A percentile compares a stretch with the other conserved stretches of the same genome.
phyloP scores from a whole-genome alignment of 2,797 vertebrate species.

The Denticeps clupeoides region DNA sequence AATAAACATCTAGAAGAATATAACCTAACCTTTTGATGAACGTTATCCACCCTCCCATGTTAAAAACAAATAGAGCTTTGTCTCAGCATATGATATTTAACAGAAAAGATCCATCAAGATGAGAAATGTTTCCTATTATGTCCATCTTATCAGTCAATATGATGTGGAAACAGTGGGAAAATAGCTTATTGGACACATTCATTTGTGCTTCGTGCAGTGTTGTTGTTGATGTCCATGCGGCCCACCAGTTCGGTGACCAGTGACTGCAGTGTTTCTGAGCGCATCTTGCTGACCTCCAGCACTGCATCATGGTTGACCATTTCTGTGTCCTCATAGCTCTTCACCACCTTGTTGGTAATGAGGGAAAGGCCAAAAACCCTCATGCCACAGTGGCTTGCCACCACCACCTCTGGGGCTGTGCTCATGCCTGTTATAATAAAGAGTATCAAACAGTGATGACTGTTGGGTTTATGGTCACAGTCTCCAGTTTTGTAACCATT shows the following conservation, averaged over 20 bases:
- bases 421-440: conserved; percentile 56
- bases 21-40: too few relatives aligned
- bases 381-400: conserved; percentile 61
- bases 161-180: too few relatives aligned
- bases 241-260: conserved; percentile 57
- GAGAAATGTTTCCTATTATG: too few relatives aligned
- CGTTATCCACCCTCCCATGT: too few relatives aligned
- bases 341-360: conserved; percentile 68
- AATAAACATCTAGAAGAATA: too few relatives aligned
- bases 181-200: too few relatives aligned
- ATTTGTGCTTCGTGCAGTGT: conserved; percentile 32
- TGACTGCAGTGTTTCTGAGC: conserved; percentile 53
- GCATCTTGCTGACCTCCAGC: conserved; percentile 52
- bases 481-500: too few relatives aligned
- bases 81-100: neutral
- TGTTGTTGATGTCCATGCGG: conserved; percentile 61
- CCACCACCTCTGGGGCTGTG: conserved; percentile 59
- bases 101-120: too few relatives aligned
- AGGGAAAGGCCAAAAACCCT: conserved; percentile 65
- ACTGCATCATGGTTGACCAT: conserved; percentile 58
- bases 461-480: neutral
- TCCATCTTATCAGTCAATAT: too few relatives aligned
- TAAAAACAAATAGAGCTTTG: too few relatives aligned
- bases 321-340: conserved; percentile 54
- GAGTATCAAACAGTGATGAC: neutral